Percentiles rank a stretch among this genome's conserved stretches.
Conservation (phyloP, 1,140 invertebrate species). For the Calosoma granatense region DNA sequence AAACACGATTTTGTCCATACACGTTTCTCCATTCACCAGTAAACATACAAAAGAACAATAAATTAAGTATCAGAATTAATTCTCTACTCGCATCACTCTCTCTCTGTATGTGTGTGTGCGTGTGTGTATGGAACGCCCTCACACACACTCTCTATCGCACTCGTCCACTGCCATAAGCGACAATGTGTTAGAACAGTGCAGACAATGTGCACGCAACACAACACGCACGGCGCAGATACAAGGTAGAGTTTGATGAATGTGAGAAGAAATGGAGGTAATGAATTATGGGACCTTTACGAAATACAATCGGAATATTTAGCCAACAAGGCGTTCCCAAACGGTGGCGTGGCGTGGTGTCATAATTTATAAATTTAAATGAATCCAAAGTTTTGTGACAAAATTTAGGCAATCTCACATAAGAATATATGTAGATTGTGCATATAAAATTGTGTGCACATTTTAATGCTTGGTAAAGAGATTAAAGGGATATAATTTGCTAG, state of each 20-base stretch:
- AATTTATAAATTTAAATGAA: conserved; percentile 1
- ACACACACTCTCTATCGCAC: neutral
- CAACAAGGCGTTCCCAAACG: conserved; percentile 6
- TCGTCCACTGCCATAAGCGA: no score
- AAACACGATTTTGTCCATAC: neutral
- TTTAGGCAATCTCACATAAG: neutral
- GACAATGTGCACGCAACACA: no score
- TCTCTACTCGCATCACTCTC: neutral
- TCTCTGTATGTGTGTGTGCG: no score
- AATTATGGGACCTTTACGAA: conserved; percentile 6
- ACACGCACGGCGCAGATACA: no score
- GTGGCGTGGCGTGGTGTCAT: neutral
- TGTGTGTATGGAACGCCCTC: neutral
- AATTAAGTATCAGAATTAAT: conserved; percentile 8
- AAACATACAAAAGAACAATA: conserved; percentile 5
- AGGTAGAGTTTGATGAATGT: conserved; percentile 2
- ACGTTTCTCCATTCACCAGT: neutral
- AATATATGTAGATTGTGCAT: no score
- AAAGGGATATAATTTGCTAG: no score
- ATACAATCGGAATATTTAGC: conserved; percentile 7
- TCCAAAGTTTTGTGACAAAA: no score
- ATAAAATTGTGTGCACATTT: no score
- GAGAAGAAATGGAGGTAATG: conserved; percentile 1
- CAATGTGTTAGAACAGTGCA: no score
- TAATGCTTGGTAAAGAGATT: no score